phyloP scores from a whole-genome alignment of 2,888 invertebrate genomes.

The Piscicola geometra region DNA sequence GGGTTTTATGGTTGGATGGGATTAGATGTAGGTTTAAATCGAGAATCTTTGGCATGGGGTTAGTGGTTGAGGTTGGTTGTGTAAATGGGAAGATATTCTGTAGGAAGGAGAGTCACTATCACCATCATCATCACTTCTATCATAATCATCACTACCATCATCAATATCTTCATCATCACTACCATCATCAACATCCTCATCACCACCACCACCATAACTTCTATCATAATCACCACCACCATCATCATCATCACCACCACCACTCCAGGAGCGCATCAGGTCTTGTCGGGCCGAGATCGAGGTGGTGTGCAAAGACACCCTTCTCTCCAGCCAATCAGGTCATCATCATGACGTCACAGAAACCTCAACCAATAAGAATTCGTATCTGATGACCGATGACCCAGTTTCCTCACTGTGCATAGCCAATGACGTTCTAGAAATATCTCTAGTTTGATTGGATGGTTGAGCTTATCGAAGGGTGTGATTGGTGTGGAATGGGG shows the following conservation, averaged over 20 bases:
- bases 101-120: too few species aligned
- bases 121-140: conserved; percentile 16
- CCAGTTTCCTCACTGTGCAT: not conserved
- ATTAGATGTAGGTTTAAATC: too few species aligned
- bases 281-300: not conserved
- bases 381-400: not conserved
- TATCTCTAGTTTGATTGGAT: not conserved
- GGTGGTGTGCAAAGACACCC: not conserved
- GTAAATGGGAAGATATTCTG: too few species aligned
- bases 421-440: not conserved
- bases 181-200: conserved; percentile 22
- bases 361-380: not conserved
- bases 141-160: conserved; percentile 19
- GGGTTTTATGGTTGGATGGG: too few species aligned
- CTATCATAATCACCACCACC: not conserved
- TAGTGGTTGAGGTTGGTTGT: too few species aligned
- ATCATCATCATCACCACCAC: conserved; percentile 24
- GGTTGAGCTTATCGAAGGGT: not conserved
- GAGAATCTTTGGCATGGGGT: too few species aligned
- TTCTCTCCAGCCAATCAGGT: conserved; percentile 5
- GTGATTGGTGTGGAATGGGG: too few species aligned
- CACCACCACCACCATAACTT: not conserved
- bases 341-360: not conserved
- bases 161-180: conserved; percentile 13
- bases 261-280: not conserved